Percentiles rank a stretch among this genome's conserved stretches.
phyloP scores from a whole-genome alignment of 2,113 vertebrate species.

The Pelmatolapia mariae region DNA sequence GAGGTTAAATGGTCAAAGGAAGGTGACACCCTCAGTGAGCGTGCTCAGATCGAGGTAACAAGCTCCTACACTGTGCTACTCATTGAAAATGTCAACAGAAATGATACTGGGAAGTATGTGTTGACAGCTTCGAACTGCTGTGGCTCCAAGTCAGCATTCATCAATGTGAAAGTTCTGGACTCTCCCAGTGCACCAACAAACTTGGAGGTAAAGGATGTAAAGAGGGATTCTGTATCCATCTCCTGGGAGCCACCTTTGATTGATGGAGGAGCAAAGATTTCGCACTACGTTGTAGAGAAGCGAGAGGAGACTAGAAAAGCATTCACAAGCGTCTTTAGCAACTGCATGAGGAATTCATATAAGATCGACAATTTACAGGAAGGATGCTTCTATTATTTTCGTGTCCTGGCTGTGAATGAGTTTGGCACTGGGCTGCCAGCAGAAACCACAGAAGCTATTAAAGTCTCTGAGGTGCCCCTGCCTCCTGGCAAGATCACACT shows the following conservation, averaged over 20 bases:
- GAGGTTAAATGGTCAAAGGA: slow-evolving; percentile 96
- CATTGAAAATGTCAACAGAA: slow-evolving; percentile 94
- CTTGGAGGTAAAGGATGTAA: slow-evolving; percentile 85
- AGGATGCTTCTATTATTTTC: slow-evolving; percentile 91
- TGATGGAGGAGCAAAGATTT: slow-evolving; percentile 95
- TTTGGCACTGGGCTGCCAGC: slow-evolving; percentile 87
- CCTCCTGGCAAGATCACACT: slow-evolving; percentile 88
- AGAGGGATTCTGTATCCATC: slow-evolving; percentile 84
- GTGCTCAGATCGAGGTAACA: slow-evolving; percentile 88
- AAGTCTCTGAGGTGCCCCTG: slow-evolving; percentile 86
- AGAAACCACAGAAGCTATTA: slow-evolving; percentile 80
- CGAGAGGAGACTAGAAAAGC: slow-evolving; percentile 91
- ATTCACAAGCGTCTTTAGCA: slow-evolving; percentile 87
- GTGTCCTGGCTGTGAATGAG: slow-evolving; percentile 93
- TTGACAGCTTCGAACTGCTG: slow-evolving; percentile 87
- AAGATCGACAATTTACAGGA: slow-evolving; percentile 91
- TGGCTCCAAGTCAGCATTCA: slow-evolving; percentile 92
- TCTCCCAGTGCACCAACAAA: slow-evolving; percentile 90
- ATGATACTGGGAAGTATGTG: slow-evolving; percentile 91
- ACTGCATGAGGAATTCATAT: slow-evolving; percentile 88
- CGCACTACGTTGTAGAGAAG: slow-evolving; percentile 93
- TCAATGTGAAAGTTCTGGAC: slow-evolving; percentile 93
- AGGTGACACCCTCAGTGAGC: slow-evolving; percentile 79
- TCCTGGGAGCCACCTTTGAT: slow-evolving; percentile 93
- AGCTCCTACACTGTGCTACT: slow-evolving; percentile 89